Conservation (phyloP, 2,113 vertebrate species). For the Prolemur simus region DNA sequence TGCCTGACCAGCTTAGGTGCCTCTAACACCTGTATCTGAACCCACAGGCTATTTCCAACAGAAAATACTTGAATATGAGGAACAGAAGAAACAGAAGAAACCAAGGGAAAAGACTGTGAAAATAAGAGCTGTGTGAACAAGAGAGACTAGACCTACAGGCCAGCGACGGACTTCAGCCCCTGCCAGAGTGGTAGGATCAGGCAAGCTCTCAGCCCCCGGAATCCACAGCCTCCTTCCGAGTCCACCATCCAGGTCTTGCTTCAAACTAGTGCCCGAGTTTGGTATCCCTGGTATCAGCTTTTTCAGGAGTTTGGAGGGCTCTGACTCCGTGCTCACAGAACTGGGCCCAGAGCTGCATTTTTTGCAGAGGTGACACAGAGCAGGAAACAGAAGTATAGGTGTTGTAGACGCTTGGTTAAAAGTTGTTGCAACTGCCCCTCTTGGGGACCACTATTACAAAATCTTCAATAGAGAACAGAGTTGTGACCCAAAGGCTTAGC, state of each 20-base stretch:
- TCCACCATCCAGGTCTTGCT: background rate
- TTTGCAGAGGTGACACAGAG: background rate
- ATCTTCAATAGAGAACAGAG: background rate
- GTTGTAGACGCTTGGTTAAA: background rate
- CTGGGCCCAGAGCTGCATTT: background rate
- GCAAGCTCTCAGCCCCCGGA: background rate
- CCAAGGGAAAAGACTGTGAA: constrained; percentile 80
- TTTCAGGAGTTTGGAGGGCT: background rate
- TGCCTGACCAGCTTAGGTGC: background rate
- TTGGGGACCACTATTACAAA: background rate
- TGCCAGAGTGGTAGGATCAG: background rate
- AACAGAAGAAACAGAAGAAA: constrained; percentile 87
- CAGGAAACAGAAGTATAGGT: background rate
- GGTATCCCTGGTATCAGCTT: background rate
- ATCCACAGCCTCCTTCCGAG: background rate
- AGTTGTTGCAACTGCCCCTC: background rate
- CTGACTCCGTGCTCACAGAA: background rate
- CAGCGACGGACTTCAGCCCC: background rate
- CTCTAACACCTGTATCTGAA: constrained; percentile 47
- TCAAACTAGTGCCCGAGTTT: background rate
- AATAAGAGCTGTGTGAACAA: background rate
- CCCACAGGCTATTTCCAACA: constrained; percentile 87
- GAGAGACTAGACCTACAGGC: background rate
- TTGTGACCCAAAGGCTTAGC: background rate
- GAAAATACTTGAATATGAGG: constrained; percentile 91